A percentile compares a stretch with the other conserved stretches of the same genome.
These are phyloP conservation scores for Acrocephalus arundinaceus DNA, from an alignment of 2,113 vertebrate species.

Conservation along the genomic window DNA sequence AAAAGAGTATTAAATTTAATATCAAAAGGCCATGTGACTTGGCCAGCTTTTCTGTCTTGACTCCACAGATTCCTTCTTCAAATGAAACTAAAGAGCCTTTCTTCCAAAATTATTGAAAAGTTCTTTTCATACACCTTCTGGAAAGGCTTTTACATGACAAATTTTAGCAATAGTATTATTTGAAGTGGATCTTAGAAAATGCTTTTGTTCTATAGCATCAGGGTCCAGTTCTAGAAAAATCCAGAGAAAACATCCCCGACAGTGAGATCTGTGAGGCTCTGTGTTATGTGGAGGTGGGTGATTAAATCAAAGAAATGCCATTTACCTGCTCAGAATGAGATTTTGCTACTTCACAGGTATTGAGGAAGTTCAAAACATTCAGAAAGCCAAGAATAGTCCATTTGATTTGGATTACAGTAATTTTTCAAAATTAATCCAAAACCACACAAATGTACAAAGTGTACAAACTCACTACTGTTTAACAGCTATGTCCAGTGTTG, in stretches of 20 bases:
- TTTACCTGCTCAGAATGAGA: background rate
- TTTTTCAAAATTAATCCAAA: background rate
- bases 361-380: background rate
- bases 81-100: background rate
- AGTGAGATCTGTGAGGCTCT: background rate
- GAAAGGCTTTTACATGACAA: background rate
- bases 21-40: background rate
- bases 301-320: background rate
- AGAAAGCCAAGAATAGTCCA: background rate
- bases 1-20: background rate
- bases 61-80: background rate
- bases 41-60: background rate
- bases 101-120: background rate
- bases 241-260: background rate
- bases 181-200: background rate
- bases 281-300: rapidly evolving
- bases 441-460: background rate
- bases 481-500: background rate
- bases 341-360: background rate
- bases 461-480: background rate
- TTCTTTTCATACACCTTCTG: background rate
- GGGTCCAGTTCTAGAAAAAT: background rate
- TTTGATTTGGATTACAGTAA: background rate
- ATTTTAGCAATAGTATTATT: background rate
- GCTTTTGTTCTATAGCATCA: background rate